These are phyloP conservation scores for Atrina japonica DNA, from an alignment of 2,888 invertebrate genomes.

Conservation along the genomic window DNA sequence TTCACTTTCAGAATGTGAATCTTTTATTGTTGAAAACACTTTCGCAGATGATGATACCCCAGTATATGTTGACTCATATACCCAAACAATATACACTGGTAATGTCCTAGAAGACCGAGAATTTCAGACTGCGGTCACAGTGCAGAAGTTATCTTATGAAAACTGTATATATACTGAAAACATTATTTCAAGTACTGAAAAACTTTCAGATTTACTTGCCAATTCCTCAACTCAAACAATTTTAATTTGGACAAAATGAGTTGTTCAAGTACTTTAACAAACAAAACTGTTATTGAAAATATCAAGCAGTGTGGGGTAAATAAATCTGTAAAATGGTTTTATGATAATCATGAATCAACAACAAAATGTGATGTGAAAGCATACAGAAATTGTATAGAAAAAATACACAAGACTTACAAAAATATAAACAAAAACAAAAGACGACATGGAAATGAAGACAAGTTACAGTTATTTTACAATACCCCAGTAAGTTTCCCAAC, in stretches of 20 bases:
- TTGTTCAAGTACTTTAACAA: too few relatives aligned
- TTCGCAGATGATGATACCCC: constrained; percentile 32
- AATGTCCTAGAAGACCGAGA: constrained; percentile 19
- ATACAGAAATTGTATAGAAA: constrained; percentile 30
- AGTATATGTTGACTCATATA: constrained; percentile 29
- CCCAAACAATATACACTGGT: constrained; percentile 22
- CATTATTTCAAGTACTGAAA: not conserved
- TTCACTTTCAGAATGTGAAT: constrained; percentile 9
- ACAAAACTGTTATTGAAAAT: constrained; percentile 6
- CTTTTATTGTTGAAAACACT: constrained; percentile 29
- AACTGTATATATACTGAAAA: not conserved
- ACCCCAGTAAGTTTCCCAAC: constrained; percentile 24
- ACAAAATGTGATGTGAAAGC: constrained; percentile 29
- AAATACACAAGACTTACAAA: constrained; percentile 35
- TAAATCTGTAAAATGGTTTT: constrained; percentile 27
- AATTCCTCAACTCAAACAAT: constrained; percentile 7
- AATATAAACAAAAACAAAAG: constrained; percentile 35
- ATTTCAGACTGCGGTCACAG: constrained; percentile 7
- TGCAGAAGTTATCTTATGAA: too few relatives aligned
- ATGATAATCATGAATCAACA: constrained; percentile 19
- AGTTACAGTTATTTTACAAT: constrained; percentile 9
- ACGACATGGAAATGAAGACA: constrained; percentile 27
- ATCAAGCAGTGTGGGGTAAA: constrained; percentile 23
- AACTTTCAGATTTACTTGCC: not conserved
- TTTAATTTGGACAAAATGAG: constrained; percentile 2